Percentiles rank a stretch among this genome's conserved stretches.
phyloP scores from a whole-genome alignment of 2,797 vertebrate genomes.

The Acropternis orthonyx region DNA sequence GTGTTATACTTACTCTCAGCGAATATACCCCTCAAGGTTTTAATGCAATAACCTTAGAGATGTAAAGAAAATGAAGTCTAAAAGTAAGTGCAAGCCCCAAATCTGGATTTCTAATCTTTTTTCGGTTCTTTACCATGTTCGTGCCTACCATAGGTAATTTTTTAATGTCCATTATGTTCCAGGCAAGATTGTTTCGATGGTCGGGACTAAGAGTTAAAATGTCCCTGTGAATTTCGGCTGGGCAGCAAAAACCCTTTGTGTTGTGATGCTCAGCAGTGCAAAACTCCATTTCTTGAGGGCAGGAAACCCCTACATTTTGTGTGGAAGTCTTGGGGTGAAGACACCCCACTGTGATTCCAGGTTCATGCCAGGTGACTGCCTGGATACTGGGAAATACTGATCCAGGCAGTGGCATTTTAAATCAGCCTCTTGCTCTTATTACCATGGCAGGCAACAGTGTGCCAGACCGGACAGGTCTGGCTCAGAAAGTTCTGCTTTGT shows the following conservation, averaged over 20 bases:
- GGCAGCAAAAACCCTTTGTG: not conserved
- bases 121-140: not conserved
- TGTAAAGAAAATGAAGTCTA: not conserved
- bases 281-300: not conserved
- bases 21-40: not conserved
- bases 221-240: not conserved
- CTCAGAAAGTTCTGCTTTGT: not conserved
- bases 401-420: not conserved
- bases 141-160: not conserved
- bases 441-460: not conserved
- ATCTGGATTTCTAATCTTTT: not conserved
- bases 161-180: not conserved
- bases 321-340: not conserved
- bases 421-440: not conserved
- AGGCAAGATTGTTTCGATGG: not conserved
- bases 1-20: not conserved
- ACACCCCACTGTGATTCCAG: not conserved
- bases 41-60: not conserved
- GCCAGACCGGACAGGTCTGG: accelerated
- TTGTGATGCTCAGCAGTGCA: not conserved
- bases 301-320: not conserved
- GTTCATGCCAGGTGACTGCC: not conserved
- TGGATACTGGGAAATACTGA: not conserved
- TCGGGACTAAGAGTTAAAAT: not conserved
- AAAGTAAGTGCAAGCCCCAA: not conserved